Evolutionary conservation across 1,140 invertebrate genomes (phyloP), one percentile per base, ranked within the genome.

Genomic region (Delia radicum): DNA sequence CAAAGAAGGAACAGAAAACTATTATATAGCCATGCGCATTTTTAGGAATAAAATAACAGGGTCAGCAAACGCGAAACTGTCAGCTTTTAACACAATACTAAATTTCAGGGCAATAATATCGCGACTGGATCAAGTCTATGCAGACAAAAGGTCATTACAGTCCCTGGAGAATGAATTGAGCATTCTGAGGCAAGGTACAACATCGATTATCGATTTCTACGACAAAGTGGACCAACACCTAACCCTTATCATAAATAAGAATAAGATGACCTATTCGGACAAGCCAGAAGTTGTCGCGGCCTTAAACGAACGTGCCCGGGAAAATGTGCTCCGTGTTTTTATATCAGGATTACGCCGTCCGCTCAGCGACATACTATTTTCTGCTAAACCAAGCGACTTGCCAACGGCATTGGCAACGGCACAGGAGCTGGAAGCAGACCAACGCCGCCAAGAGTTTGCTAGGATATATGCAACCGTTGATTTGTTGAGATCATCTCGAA

Each of bases 1-100:
- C n/a, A n/a, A n/a, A n/a, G n/a, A n/a, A n/a, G n/a, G n/a, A n/a
- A n/a, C n/a, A n/a, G n/a, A n/a, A n/a, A n/a, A n/a, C n/a, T 33
- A 77, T 21, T 79, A 74, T 12, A 78, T 79, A 46, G 75, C 78
- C 4, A 15, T 78, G 18, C 75, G 33, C 0, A 79, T 79, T 46
- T 62, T 79, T 10, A 42, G 77, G 37, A 81, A 79, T 73, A 81
- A 81, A 76, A 48, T 79, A n/a, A 78, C 48, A 62, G 75, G 73
- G 3, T n/a, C 75, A 12, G 78, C 76, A 12, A 37, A 80, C 24
- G 76, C 46, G 10, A 73, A 76, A 26, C 69, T 80, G 18, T 24
- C 76, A 13, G 77, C 74, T 2, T 76, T 37, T 48, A 69, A 79
- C 42, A 77, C 78, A 21, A 31, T 73, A n/a, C 15, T 79, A 0